phyloP scores from a whole-genome alignment of 2,888 invertebrate species.

The Ochropleura plecta region DNA sequence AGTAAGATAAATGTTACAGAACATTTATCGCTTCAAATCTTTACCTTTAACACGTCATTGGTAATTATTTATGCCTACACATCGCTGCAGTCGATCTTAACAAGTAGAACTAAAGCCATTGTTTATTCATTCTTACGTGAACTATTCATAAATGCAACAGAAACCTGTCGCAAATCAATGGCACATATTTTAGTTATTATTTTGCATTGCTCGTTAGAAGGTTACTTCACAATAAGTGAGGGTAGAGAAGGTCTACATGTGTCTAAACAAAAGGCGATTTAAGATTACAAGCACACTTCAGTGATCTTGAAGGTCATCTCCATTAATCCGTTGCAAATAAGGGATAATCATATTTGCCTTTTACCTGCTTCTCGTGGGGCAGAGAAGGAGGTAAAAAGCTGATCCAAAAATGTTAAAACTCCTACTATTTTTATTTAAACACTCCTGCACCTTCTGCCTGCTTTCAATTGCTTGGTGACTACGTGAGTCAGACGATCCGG shows the following conservation, averaged over 20 bases:
- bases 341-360: background rate
- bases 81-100: slow-evolving; percentile 1
- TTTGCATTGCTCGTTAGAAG: slow-evolving; percentile 44
- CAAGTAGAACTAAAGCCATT: slow-evolving; percentile 1
- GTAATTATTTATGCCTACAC: slow-evolving; percentile 8
- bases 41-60: slow-evolving; percentile 15
- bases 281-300: background rate
- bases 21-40: slow-evolving; percentile 10
- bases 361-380: too few species aligned
- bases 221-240: slow-evolving; percentile 26
- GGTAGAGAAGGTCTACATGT: slow-evolving; percentile 13
- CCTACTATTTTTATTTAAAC: background rate
- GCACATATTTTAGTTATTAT: slow-evolving; percentile 50
- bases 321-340: background rate
- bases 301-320: background rate
- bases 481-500: slow-evolving; percentile 78
- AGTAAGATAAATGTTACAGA: slow-evolving; percentile 20
- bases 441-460: slow-evolving; percentile 36
- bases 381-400: too few species aligned
- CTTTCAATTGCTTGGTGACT: slow-evolving; percentile 23
- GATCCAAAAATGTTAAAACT: too few species aligned
- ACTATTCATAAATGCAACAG: slow-evolving; percentile 32
- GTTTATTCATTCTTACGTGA: slow-evolving; percentile 22
- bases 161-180: slow-evolving; percentile 54
- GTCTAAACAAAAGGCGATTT: background rate